Evolutionary conservation across 2,113 vertebrate genomes (phyloP), one percentile per base, ranked within the genome.

Genomic region (Phaetusa simplex): DNA sequence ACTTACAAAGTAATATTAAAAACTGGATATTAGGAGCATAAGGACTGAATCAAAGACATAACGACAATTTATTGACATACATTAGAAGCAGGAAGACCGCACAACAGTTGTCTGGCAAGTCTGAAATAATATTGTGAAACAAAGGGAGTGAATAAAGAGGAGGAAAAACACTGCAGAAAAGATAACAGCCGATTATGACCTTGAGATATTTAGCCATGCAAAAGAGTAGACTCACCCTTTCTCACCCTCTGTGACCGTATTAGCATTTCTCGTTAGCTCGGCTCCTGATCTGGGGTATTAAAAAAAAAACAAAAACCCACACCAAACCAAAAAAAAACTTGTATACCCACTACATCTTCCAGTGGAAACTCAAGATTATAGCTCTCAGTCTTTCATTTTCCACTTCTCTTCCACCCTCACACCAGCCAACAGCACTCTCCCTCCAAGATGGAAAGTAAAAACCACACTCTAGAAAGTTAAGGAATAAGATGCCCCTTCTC

Each of bases 61-160:
- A 78, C 70, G 47, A 86, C 90, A 76, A 84, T 88, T 92, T 82
- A 95, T 14, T 79, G 83, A 86, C 66, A 43, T 76, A 82, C 12
- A 65, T 88, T 77, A 88, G 64, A 95, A 91, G 69, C 52, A 49
- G 27, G 56, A 94, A 74, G 56, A 93, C 69, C 65, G 83, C 65
- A 88, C 52, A 85, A 92, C 93, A 89, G 42, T 91, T 84, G 65
- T 40, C 52, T 89, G 90, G 43, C 62, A 81, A 90, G 80, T 76
- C 78, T 96, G 88, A 88, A 93, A 90, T 20, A 83, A 55, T 52
- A 42, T 47, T 61, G 73, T 49, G 61, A 97, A 97, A 91, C 83
- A 96, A 95, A 96, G 59, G 10, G 43, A 95, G 23, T 23, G 43
- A 96, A 84, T 58, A 69, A 88, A 92, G 49, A 65, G 26, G 43